Evolutionary conservation across 2,797 vertebrate species (phyloP).

Genomic region (Argentina silus): DNA sequence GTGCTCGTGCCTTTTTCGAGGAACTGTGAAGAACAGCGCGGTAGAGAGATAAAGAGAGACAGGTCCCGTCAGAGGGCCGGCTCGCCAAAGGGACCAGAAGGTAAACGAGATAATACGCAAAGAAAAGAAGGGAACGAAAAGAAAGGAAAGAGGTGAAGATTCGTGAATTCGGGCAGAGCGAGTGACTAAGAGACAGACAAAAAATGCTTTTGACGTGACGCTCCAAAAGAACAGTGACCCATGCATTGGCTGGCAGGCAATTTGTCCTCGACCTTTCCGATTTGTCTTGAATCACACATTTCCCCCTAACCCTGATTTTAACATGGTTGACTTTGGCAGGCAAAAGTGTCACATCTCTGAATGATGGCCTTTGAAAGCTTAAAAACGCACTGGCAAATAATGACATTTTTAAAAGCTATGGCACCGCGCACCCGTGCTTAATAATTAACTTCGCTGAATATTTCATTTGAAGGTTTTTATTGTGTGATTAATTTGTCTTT

Average conservation of each 20-base stretch:
- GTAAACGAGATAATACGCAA: slow-evolving; percentile 34
- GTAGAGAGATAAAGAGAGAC: slow-evolving; percentile 53
- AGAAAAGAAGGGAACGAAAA: slow-evolving; percentile 18
- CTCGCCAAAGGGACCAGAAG: slow-evolving; percentile 41
- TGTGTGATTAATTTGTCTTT: slow-evolving; percentile 23
- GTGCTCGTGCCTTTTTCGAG: slow-evolving; percentile 53
- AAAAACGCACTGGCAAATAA: slow-evolving; percentile 24
- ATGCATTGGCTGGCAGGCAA: slow-evolving; percentile 46
- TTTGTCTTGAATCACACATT: slow-evolving; percentile 54
- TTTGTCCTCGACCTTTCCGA: slow-evolving; percentile 64
- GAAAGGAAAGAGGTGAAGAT: slow-evolving; percentile 36
- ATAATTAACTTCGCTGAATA: not conserved
- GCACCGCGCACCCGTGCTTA: not conserved
- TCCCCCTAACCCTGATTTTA: slow-evolving; percentile 41
- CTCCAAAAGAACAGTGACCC: slow-evolving; percentile 60
- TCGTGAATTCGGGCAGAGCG: slow-evolving; percentile 26
- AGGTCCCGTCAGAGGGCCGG: slow-evolving; percentile 50
- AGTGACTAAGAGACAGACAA: slow-evolving; percentile 56
- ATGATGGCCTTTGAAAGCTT: slow-evolving; percentile 3
- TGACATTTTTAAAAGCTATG: not conserved
- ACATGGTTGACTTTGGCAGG: slow-evolving; percentile 44
- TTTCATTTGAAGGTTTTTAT: not conserved
- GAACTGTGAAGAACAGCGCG: slow-evolving; percentile 44
- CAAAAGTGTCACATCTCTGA: slow-evolving; percentile 16
- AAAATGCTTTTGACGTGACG: slow-evolving; percentile 68